Evolutionary conservation across 2,888 invertebrate genomes (phyloP), one percentile per base, ranked within the genome.

Genomic region (Scelioninae gen. 2): DNA sequence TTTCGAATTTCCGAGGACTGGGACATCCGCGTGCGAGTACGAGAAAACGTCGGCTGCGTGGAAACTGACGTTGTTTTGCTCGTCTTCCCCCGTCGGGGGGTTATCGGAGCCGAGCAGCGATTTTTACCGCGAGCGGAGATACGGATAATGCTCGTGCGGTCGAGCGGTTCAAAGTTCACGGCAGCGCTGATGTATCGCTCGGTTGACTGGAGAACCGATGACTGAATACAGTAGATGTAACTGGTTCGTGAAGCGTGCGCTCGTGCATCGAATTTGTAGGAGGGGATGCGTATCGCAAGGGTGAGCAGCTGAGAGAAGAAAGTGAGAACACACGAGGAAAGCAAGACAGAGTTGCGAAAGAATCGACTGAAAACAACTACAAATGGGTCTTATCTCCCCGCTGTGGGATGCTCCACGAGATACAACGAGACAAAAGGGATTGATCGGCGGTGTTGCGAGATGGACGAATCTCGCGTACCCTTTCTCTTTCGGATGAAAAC

Each of bases 181-280:
- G 64, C 33, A 41, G 67, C 60, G 72, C 50, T 57, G 65, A 77
- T 72, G 82, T 81, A 81, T 83, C 80, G 79, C 81, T 77, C 81
- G 81, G 81, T 79, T 80, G 81, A 81, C 82, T 82, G 82, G 81
- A 81, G 82, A 81, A 82, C 81, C 80, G 81, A 83, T 83, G 82
- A 83, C 82, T 82, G 73, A 76, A 55, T 63, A 61, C 67, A 67
- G 72, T 75, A 78, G 79, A 78, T 79, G 80, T 79, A 80, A 79
- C 78, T 78, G 79, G 81, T 82, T 82, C 81, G 82, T 67, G 82
- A 83, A 81, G 81, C 83, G 83, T 81, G 82, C 81, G 80, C 81
- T 78, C 79, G 78, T 77, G 77, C 79, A 79, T 78, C 76, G 78
- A 63, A 68, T 63, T 63, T 61, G 58, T 55, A 67, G 65, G 74